phyloP scores from a whole-genome alignment of 1,140 invertebrate genomes.

The Drosophila pseudoananassae region DNA sequence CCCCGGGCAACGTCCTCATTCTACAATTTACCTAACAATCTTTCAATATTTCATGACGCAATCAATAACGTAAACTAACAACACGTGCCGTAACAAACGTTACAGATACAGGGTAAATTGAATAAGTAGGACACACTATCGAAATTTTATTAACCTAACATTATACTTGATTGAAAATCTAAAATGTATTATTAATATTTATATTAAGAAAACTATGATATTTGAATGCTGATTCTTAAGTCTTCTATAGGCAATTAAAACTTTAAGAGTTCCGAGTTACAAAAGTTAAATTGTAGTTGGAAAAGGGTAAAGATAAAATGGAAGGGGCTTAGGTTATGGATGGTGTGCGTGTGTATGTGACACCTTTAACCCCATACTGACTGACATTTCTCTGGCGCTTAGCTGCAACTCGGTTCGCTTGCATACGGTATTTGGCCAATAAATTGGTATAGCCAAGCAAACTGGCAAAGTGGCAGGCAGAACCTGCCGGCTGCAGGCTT shows the following conservation, averaged over 20 bases:
- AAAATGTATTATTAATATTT: too few relatives aligned
- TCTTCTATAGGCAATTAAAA: background rate
- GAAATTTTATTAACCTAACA: too few relatives aligned
- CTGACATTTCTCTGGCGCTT: slow-evolving; percentile 62
- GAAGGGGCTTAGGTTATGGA: background rate
- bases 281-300: background rate
- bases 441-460: slow-evolving; percentile 51
- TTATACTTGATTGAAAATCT: background rate
- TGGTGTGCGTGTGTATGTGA: background rate
- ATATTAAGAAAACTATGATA: too few relatives aligned
- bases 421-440: slow-evolving; percentile 68
- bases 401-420: slow-evolving; percentile 66
- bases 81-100: slow-evolving; percentile 50
- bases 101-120: slow-evolving; percentile 1
- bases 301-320: too few relatives aligned
- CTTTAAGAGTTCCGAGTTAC: background rate
- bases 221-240: background rate
- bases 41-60: slow-evolving; percentile 80
- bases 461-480: slow-evolving; percentile 18
- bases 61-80: slow-evolving; percentile 77
- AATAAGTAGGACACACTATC: background rate
- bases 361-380: slow-evolving; percentile 22
- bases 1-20: slow-evolving; percentile 8
- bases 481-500: slow-evolving; percentile 10
- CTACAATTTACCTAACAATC: slow-evolving; percentile 52